Evolutionary conservation across 2,797 vertebrate species (phyloP), one percentile per base, ranked within the genome.

Genomic region (Myripristis murdjan): DNA sequence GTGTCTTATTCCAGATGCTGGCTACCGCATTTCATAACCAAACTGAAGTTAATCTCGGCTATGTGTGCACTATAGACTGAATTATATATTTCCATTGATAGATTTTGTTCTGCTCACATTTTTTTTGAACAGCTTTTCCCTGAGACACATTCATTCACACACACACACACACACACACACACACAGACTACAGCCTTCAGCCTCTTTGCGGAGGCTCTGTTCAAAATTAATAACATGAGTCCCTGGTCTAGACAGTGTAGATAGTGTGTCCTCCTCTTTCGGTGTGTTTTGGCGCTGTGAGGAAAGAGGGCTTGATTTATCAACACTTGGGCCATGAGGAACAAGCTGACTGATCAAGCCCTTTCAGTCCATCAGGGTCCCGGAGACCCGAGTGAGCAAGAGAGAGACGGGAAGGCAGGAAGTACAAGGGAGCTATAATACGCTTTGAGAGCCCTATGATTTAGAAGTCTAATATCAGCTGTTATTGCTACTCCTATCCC

Each of bases 401-500:
- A 28, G 12, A 7, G 33, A 10, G 15, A 6, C 44, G 60, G 62
- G 43, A 31, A 64, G 70, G 39, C 53, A 49, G 75, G 77, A 77
- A 62, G 47, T 39, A 84, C 61, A 54, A 64, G 78, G 74, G 33
- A 71, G 77, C 69, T 78, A 52, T 69, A 75, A 73, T n/a, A n/a
- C n/a, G 68, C 78, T 69, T 87, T 64, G 70, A 85, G 79, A 82
- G 83, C 68, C 58, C 54, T 66, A 84, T 92, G 89, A 93, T 92
- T 93, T 91, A 92, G 66, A 86, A 79, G 60, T 82, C 85, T 90
- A 91, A 90, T 92, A 93, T 89, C 85, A 87, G 87, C 84, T 86
- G 60, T 92, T 90, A 91, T 86, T 84, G 84, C 88, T 73, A 76
- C 83, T 87, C 82, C 84, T 90, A 79, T 90, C 91, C 89, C 90